These are phyloP conservation scores for Calliphora vicina DNA, from an alignment of 1,140 invertebrate species.

Conservation along the genomic window DNA sequence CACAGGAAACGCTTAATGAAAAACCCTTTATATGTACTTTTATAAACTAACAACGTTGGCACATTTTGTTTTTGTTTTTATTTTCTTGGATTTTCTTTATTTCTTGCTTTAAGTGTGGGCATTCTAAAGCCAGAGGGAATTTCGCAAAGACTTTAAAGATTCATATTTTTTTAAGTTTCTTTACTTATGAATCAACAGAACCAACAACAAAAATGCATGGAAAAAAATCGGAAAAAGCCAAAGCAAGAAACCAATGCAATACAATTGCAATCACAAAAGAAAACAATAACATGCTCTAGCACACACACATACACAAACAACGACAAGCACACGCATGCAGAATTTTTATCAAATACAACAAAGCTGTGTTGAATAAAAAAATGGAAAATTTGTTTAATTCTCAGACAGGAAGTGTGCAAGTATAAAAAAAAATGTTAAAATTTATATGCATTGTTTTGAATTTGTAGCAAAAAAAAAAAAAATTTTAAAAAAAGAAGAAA, in stretches of 20 bases:
- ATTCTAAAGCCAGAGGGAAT: not conserved
- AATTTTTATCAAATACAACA: not conserved
- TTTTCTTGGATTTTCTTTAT: not conserved
- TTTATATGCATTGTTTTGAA: not conserved
- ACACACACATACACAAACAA: too few species aligned
- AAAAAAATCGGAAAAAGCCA: not conserved
- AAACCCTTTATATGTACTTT: too few species aligned
- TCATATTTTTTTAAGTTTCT: not conserved
- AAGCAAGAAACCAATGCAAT: not conserved
- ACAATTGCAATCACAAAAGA: not conserved
- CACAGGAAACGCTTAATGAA: too few species aligned
- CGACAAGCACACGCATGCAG: not conserved
- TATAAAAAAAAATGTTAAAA: not conserved
- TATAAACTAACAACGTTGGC: too few species aligned
- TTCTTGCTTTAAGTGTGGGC: not conserved
- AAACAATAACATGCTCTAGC: conserved; percentile 8
- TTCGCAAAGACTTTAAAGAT: not conserved
- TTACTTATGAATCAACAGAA: not conserved
- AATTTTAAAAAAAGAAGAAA: too few species aligned
- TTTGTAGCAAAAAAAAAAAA: not conserved
- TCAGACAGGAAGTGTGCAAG: not conserved
- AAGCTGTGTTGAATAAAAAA: not conserved
- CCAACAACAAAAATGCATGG: not conserved
- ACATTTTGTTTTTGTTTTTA: not conserved
- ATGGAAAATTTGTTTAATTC: conserved; percentile 2